Evolutionary conservation across 2,797 vertebrate genomes (phyloP).

Genomic region (Poecilia gillii): DNA sequence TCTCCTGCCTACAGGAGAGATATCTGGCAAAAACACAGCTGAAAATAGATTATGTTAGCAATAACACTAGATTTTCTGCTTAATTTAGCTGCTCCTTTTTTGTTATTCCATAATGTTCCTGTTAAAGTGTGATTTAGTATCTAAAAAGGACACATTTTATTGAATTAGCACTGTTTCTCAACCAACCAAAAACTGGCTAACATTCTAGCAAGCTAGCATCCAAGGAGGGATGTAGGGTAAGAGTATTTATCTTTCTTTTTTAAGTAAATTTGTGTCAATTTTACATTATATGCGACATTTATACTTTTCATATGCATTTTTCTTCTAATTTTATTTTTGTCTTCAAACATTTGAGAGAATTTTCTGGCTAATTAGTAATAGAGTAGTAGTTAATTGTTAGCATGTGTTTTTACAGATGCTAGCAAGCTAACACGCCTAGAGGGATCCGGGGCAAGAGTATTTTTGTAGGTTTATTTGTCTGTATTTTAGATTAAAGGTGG

Average conservation of each 20-base stretch:
- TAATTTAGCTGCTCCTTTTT: neutral
- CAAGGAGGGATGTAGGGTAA: neutral
- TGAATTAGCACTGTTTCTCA: neutral
- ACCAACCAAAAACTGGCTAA: neutral
- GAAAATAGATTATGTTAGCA: neutral
- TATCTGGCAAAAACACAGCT: neutral
- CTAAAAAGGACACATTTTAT: neutral
- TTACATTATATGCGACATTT: neutral
- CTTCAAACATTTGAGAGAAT: neutral
- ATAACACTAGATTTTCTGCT: neutral
- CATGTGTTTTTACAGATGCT: neutral
- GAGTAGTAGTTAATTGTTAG: no score
- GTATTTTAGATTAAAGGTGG: neutral
- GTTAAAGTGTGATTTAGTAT: neutral
- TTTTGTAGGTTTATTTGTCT: neutral
- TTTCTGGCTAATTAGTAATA: neutral
- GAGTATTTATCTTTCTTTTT: neutral
- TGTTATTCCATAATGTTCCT: neutral
- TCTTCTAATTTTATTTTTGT: neutral
- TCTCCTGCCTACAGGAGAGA: neutral
- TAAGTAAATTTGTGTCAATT: neutral
- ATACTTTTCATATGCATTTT: neutral
- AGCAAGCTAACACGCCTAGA: neutral
- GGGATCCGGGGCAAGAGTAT: neutral
- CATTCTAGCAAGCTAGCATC: neutral